phyloP scores from a whole-genome alignment of 2,797 vertebrate species.

The Anguilla megastoma region DNA sequence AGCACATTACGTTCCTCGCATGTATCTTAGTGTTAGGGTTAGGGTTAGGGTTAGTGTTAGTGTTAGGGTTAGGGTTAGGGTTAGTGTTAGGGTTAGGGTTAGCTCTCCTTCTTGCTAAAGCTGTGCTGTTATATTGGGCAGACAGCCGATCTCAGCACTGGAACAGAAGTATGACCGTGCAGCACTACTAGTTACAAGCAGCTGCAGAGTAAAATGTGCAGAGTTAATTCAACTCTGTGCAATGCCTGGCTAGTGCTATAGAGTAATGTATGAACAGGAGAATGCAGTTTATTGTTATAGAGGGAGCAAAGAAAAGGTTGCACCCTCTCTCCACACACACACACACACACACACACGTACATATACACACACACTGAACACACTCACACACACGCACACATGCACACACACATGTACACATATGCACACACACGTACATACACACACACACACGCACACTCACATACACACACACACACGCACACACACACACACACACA shows the following conservation, averaged over 20 bases:
- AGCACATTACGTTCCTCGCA: background rate
- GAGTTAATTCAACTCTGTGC: too few relatives aligned
- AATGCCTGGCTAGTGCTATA: background rate
- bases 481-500: conserved; percentile 34
- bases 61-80: background rate
- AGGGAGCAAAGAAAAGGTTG: background rate
- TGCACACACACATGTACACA: conserved; percentile 18
- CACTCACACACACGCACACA: background rate
- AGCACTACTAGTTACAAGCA: too few relatives aligned
- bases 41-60: too few relatives aligned
- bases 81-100: background rate
- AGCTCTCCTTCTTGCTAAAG: background rate
- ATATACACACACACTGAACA: background rate
- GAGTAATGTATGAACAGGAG: background rate
- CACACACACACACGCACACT: background rate
- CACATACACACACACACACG: conserved; percentile 6
- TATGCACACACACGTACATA: background rate
- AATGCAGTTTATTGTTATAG: background rate
- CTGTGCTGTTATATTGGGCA: background rate
- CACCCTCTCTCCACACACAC: background rate
- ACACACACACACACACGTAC: conserved; percentile 22
- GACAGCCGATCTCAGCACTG: background rate
- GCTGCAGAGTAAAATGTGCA: too few relatives aligned
- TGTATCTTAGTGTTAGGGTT: too few relatives aligned
- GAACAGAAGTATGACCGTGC: background rate